Evolutionary conservation across 2,888 invertebrate species (phyloP).

Genomic region (Ochlodes sylvanus): DNA sequence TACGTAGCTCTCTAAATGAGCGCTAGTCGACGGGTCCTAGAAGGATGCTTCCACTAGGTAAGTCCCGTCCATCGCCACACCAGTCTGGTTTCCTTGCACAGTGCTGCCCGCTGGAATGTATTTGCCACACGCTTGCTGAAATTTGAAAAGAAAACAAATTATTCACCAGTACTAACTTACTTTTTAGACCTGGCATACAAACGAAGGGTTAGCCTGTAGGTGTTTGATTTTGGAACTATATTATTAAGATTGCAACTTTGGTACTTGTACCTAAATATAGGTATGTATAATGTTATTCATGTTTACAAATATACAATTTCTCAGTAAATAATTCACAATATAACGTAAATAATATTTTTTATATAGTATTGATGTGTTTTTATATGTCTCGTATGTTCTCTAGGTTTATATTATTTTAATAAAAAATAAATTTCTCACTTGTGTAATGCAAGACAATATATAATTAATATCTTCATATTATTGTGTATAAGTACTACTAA

Average conservation of each 20-base stretch:
- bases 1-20: slow-evolving; percentile 75
- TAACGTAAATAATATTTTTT: too few species aligned
- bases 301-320: too few species aligned
- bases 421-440: too few species aligned
- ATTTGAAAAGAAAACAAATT: slow-evolving; percentile 45
- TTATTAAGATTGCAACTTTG: background rate
- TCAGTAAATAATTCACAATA: too few species aligned
- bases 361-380: too few species aligned
- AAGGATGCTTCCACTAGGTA: slow-evolving; percentile 94
- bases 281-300: too few species aligned
- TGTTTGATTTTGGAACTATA: background rate
- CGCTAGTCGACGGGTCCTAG: slow-evolving; percentile 81
- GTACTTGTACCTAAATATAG: too few species aligned
- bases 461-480: too few species aligned
- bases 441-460: too few species aligned
- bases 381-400: too few species aligned
- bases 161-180: background rate
- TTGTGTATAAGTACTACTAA: too few species aligned
- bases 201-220: background rate
- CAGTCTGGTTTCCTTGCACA: slow-evolving; percentile 91
- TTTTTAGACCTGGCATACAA: background rate
- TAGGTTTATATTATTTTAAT: too few species aligned
- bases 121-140: slow-evolving; percentile 93
- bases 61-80: slow-evolving; percentile 93
- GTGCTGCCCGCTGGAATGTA: slow-evolving; percentile 94